Conservation (phyloP, 2,888 invertebrate species). For the Slavum lentiscoides region DNA sequence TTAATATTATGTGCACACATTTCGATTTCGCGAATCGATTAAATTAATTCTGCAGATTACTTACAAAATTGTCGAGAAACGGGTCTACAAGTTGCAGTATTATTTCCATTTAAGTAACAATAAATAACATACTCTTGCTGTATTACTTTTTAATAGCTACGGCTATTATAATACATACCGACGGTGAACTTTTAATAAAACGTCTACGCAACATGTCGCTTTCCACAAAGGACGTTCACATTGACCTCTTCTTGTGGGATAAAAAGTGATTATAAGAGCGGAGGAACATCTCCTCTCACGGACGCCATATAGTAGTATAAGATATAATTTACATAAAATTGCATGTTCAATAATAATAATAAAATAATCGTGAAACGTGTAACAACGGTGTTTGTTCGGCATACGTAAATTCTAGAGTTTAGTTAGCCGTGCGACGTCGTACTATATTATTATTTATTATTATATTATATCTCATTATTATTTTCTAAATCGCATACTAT, state of each 20-base stretch:
- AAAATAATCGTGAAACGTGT: no score
- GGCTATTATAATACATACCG: background rate
- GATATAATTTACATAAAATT: conserved; percentile 11
- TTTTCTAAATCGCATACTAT: no score
- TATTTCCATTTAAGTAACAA: background rate
- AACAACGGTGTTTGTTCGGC: no score
- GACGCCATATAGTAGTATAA: background rate
- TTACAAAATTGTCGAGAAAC: conserved; percentile 11
- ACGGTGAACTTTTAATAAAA: conserved; percentile 17
- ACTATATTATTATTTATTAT: no score
- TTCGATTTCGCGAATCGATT: no score
- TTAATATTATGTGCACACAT: no score
- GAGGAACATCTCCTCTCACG: background rate
- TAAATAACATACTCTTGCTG: conserved; percentile 9
- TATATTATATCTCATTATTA: no score
- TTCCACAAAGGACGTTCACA: conserved; percentile 27
- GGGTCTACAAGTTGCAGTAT: conserved; percentile 6
- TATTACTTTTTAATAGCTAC: background rate
- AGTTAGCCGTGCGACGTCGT: no score
- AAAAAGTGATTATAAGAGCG: background rate
- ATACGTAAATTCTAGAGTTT: no score
- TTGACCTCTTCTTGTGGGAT: conserved; percentile 21
- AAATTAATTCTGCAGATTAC: no score
- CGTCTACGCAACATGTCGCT: conserved; percentile 1
- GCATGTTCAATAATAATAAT: background rate